Conservation (phyloP, 2,113 vertebrate species). For the Octodon degus region DNA sequence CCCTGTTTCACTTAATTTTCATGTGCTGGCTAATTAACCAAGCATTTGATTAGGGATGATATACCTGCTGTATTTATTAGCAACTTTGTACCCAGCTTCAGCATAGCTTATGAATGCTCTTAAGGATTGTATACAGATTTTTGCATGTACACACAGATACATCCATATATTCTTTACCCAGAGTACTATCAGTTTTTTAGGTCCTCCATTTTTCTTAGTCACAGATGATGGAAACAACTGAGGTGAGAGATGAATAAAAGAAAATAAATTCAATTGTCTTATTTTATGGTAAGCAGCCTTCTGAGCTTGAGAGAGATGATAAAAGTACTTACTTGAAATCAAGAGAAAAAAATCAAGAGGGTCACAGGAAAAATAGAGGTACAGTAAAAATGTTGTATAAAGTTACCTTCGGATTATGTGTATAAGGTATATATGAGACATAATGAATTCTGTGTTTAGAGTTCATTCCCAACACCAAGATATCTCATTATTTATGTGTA, state of each 20-base stretch:
- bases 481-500: not conserved
- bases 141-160: not conserved
- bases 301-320: conserved; percentile 7
- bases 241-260: not conserved
- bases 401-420: not conserved
- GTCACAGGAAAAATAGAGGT: not conserved
- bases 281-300: not conserved
- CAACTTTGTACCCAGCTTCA: not conserved
- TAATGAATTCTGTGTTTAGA: not conserved
- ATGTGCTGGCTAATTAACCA: conserved; percentile 1
- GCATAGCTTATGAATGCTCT: not conserved
- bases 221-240: conserved; percentile 32
- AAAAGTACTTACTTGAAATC: conserved; percentile 28
- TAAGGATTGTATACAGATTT: not conserved
- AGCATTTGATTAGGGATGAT: conserved; percentile 52
- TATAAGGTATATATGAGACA: not conserved
- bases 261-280: conserved; percentile 45
- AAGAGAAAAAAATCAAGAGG: not conserved
- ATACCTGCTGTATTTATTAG: conserved; percentile 44
- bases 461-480: not conserved
- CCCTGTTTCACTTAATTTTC: conserved; percentile 39
- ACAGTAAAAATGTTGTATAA: not conserved
- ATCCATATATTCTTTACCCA: not conserved
- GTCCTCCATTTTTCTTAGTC: conserved; percentile 29
- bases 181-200: conserved; percentile 28